Evolutionary conservation across 2,797 vertebrate species (phyloP), one percentile per base, ranked within the genome.

Genomic region (Siniperca scherzeri): DNA sequence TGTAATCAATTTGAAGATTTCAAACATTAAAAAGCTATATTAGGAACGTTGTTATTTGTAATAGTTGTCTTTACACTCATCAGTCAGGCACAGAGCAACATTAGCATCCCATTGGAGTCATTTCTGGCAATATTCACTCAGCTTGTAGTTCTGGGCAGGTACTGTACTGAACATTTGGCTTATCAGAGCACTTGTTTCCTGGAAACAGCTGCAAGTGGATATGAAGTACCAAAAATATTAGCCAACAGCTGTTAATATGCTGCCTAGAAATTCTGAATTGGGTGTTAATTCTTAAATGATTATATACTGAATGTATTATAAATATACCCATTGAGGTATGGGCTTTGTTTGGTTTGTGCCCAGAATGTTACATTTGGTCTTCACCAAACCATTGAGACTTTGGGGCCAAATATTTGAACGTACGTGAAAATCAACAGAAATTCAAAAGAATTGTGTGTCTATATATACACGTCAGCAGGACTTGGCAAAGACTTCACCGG

Each of bases 231-330:
- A 60, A 46, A 52, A 48, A 62, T 46, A 78, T 84, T n/a, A 53
- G 30, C 16, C 38, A 67, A 59, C 77, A 80, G 77, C 69, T 77
- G 77, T 33, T 70, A 67, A 53, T 50, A 30, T 57, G 21, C 61
- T 27, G 25, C 30, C 69, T 6, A 80, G 46, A 72, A 68, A 69
- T 67, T 22, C 14, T 22, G 50, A 52, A 72, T 48, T 55, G 52
- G 71, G 71, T 64, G 67, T 53, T 78, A 75, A 78, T 75, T 67
- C 66, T 66, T 71, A 74, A 78, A 68, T 75, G 55, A 59, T 87
- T 73, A 42, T 66, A 25, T 14, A 38, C 1, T 48, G 7, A 50
- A 22, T 42, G 46, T 11, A 62, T 78, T 55, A 48, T 69, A 57
- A 36, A 57, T 30, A 44, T 22, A 48, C 3, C 2, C 4, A 16